Base-by-base conservation (phyloP, 1,140 invertebrate genomes). In the Drosophila sp. region DNA sequence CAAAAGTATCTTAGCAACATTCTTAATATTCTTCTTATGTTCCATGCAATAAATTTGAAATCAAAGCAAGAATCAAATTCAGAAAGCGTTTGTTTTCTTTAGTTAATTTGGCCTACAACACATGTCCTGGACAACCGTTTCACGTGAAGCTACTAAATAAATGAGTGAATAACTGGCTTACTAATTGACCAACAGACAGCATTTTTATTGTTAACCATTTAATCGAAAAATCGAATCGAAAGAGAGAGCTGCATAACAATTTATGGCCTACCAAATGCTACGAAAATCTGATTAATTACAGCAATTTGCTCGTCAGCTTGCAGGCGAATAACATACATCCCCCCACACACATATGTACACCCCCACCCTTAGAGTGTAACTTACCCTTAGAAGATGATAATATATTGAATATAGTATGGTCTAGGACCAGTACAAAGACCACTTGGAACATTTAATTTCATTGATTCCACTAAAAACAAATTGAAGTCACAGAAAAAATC, bases 151-250 rank as follows among this genome's bases (percentile, higher is more conserved):
- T 11, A 35, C 33, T 38, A n/a, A 38, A 60, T 60, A 41, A 58
- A 38, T 58, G 32, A 25, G 17, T 35, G 33, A 38, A 58, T 58
- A 58, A 58, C 56, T 58, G 32, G 30, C 56, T 58, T 35, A 58
- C 56, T 58, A 58, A 58, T 58, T 58, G 56, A 38, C 32, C 56
- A 33, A 58, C 56, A 38, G 56, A 58, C 56, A 38, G 56, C 29
- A 38, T 29, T 58, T 58, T 35, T 58, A 58, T 58, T 58, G 56
- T 58, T 58, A 35, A 25, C 32, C 56, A 58, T 58, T 38, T 38
- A 25, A 23, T 35, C 35, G 17, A 33, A 33, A 32, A 35, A 58
- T 38, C 23, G 44, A 50, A 23, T 50, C 27, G 10, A 27, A 2
- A 7, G 6, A 6, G 8, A 27, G 23, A 50, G 32, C 23, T 58